Conservation (phyloP, 2,888 invertebrate genomes). For the Melipona bicolor region DNA sequence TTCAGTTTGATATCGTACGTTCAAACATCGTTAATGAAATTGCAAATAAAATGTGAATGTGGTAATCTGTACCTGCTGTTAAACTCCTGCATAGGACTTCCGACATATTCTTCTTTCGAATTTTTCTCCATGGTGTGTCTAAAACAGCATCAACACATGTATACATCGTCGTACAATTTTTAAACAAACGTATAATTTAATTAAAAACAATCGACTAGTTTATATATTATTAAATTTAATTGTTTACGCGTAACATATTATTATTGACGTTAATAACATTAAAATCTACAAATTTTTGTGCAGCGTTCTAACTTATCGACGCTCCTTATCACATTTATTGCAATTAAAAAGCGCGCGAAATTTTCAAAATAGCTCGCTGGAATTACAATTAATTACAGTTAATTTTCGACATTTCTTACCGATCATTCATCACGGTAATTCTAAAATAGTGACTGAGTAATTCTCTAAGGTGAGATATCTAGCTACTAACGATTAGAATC, state of each 20-base stretch:
- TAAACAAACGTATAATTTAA: too few species aligned
- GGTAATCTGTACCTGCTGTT: constrained; percentile 78
- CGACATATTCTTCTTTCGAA: constrained; percentile 61
- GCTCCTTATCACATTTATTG: not conserved
- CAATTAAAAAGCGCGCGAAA: not conserved
- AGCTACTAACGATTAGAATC: not conserved
- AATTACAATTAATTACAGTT: not conserved
- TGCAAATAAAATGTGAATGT: not conserved
- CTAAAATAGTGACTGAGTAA: not conserved
- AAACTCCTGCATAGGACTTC: constrained; percentile 78
- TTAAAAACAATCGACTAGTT: too few species aligned
- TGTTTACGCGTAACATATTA: not conserved
- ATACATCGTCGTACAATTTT: too few species aligned
- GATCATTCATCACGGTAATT: not conserved
- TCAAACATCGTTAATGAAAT: not conserved
- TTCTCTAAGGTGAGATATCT: constrained; percentile 7
- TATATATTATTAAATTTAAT: too few species aligned
- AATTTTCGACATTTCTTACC: constrained; percentile 1
- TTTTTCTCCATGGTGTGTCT: constrained; percentile 66
- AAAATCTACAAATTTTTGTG: not conserved
- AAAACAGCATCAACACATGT: not conserved
- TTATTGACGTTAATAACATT: not conserved
- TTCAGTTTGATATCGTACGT: not conserved
- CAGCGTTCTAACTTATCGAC: not conserved
- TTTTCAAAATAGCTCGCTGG: not conserved